Evolutionary conservation across 30 jellyfish, hydroid and myxozoan species (phyloP), one percentile per base, ranked within the genome.

Genomic region (Aurelia sp.): DNA sequence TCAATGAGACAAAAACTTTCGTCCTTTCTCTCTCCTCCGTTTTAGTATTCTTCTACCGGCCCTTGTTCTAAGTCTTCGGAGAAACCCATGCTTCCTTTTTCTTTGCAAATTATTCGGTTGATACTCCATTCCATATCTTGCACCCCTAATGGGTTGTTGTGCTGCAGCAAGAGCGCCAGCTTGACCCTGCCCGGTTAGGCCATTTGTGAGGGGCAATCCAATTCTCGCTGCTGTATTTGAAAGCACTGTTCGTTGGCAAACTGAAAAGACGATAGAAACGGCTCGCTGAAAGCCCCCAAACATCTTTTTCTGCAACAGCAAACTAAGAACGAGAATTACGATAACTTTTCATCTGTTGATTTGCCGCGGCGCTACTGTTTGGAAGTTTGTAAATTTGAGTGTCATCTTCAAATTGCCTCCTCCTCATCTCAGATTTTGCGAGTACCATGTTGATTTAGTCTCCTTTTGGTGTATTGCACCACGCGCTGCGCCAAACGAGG

Each of bases 91-190:
- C 53, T 89, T 88, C 50, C 91, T 76, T 85, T 93, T 93, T 20
- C 98, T 67, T 41, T 93, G 94, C 20, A 65, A 89, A 80, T 93
- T 93, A 65, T 89, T 93, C n/a, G 98, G 98, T 63, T 93, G 98
- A 80, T 93, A 93, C 73, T 93, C 98, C 97, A 88, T 93, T 18
- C 98, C 98, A 76, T 81, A 93, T 71, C 91, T 89, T 8, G 76
- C 97, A 24, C 96, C 88, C 22, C 98, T 74, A 22, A 61, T 53
- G 63, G 87, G 96, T 20, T 80, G 90, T 22, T 80, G 90, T 4
- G 41, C 81, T n/a, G 55, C 18, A 13, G 60, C 70, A 31, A 20
- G 84, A 38, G 21, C 59, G 41, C 27, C 63, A 4, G 8, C 67
- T 11, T 19, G 78, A 8, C 44, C 30, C 8, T 18, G 76, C 11